phyloP scores from a whole-genome alignment of 2,113 vertebrate species.

The Lota lota region DNA sequence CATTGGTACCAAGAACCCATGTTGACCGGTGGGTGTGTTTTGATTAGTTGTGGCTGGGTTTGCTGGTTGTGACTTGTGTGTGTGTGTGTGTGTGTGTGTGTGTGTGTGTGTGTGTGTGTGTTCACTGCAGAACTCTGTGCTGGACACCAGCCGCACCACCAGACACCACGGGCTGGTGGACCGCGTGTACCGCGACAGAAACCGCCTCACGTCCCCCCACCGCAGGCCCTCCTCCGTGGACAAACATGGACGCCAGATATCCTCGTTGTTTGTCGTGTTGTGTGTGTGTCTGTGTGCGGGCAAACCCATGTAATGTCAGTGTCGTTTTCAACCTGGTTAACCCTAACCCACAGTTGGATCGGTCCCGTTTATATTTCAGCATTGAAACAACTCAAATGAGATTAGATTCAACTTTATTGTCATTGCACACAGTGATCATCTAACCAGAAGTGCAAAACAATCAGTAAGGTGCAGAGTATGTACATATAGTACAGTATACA shows the following conservation, averaged over 20 bases:
- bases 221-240: constrained; percentile 92
- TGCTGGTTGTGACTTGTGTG: constrained; percentile 37
- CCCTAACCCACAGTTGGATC: too few relatives aligned
- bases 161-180: constrained; percentile 96
- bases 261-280: constrained; percentile 69
- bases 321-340: too few relatives aligned
- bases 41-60: constrained; percentile 13
- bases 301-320: too few relatives aligned
- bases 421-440: too few relatives aligned
- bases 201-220: constrained; percentile 91
- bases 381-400: too few relatives aligned
- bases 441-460: too few relatives aligned
- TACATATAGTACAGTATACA: too few relatives aligned
- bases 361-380: too few relatives aligned
- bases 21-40: constrained; percentile 7
- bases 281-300: too few relatives aligned
- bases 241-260: constrained; percentile 97
- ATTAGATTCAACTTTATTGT: too few relatives aligned
- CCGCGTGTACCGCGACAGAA: constrained; percentile 91
- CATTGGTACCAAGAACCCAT: constrained; percentile 50
- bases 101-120: constrained; percentile 62
- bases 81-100: constrained; percentile 63
- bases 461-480: too few relatives aligned
- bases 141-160: constrained; percentile 96
- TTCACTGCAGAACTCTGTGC: constrained; percentile 85